Base-by-base conservation (phyloP, 2,888 invertebrate genomes). In the Agrotis ipsilon region DNA sequence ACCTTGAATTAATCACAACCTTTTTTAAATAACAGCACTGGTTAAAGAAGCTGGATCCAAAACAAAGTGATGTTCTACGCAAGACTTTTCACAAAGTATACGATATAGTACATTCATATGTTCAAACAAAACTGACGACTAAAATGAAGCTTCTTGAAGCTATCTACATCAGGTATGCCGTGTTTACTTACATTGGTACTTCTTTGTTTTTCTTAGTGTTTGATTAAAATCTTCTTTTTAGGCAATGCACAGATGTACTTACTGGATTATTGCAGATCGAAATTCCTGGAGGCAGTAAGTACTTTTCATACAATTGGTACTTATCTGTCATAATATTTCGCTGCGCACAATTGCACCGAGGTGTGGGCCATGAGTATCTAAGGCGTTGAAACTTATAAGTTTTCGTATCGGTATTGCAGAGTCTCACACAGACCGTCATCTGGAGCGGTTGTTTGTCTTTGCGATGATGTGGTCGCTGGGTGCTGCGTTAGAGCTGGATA, bases 391-490 rank as follows among this genome's bases (percentile, higher is more conserved):
- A 24, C 27, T 7, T n/a, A 14, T 0, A 7, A 21, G 11, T 14
- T 21, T 39, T 18, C 24, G 0, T 21, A n/a, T 46, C 13, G 9
- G 0, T 54, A 1, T 69, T 71, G 11, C 58, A 89, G 91, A 91
- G 75, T 54, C 80, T 62, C 84, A 97, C 68, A 93, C 97, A 0
- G 97, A 97, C 46, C 95, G 96, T 51, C 97, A 98, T 85, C 88
- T 98, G 45, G 98, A 98, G 90, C 97, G 97, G 54, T 90, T 98
- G n/a, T 98, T 98, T 86, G 93, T 99, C 39, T 98, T 99, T 89
- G 92, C 98, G 0, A 88, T 98, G 85, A 98, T 98, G 98, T 99
- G 99, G 99, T 98, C 98, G 14, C 92, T 98, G 78, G 99, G 98
- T 0, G 97, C 98, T 0, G 97, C 98, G n/a, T 92, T 99, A 46